Conservation (phyloP, 1,140 invertebrate species). For the Drosophila chauvacae region DNA sequence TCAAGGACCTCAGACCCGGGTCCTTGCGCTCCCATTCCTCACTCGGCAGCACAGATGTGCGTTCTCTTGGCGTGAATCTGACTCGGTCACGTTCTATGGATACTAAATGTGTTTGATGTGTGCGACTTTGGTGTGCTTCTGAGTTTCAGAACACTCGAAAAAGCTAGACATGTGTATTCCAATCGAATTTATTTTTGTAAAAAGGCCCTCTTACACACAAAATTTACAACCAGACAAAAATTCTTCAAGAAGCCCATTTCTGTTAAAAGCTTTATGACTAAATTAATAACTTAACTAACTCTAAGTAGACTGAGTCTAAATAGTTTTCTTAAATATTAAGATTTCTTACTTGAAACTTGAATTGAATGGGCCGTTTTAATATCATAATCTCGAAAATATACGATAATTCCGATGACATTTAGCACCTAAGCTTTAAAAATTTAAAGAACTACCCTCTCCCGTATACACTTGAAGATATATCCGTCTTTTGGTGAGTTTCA, state of each 20-base stretch:
- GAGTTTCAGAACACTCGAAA: constrained; percentile 14
- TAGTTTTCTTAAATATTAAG: no score
- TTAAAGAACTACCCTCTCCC: not conserved
- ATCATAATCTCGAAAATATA: not conserved
- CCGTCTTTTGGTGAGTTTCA: constrained; percentile 13
- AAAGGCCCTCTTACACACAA: not conserved
- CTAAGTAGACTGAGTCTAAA: not conserved
- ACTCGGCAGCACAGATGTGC: constrained; percentile 25
- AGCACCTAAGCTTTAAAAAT: not conserved
- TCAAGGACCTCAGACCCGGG: constrained; percentile 18
- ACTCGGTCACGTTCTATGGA: constrained; percentile 51
- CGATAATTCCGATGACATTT: not conserved
- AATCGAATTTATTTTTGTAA: not conserved
- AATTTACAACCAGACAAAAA: not conserved
- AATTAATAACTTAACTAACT: not conserved
- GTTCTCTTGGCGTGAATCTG: constrained; percentile 25
- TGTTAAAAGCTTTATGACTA: not conserved
- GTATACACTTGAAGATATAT: not conserved
- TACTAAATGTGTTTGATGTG: constrained; percentile 25
- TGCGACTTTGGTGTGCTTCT: constrained; percentile 25
- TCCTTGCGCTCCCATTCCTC: not conserved
- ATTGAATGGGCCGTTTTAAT: not conserved
- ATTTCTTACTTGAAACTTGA: not conserved
- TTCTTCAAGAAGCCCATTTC: not conserved
- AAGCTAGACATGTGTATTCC: not conserved